Conservation (phyloP, 1,140 invertebrate genomes). For the Drosophila nasuta region DNA sequence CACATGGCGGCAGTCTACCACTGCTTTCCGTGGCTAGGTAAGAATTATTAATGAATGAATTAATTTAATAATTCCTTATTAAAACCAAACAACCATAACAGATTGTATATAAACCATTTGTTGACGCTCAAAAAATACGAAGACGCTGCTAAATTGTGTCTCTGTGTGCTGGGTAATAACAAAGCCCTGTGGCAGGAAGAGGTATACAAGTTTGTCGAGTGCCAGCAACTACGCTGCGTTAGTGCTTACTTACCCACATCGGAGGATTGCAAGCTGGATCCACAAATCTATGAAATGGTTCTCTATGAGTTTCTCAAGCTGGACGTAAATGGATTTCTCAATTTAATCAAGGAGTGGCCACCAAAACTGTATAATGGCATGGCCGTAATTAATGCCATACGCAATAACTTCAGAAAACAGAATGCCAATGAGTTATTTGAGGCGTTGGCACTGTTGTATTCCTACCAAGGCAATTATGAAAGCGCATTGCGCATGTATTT, state of each 20-base stretch:
- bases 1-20: constrained; percentile 84
- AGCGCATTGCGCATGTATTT: constrained; percentile 97
- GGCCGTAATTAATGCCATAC: constrained; percentile 93
- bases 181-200: constrained; percentile 97
- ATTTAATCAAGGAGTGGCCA: constrained; percentile 95
- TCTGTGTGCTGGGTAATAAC: constrained; percentile 91
- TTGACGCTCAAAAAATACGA: constrained; percentile 90
- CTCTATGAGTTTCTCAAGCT: constrained; percentile 96
- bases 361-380: constrained; percentile 94
- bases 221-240: constrained; percentile 93
- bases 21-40: constrained; percentile 68
- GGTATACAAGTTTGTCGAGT: constrained; percentile 95
- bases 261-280: constrained; percentile 89
- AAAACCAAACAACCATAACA: constrained; percentile 22
- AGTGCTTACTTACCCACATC: constrained; percentile 93
- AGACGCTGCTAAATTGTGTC: constrained; percentile 94
- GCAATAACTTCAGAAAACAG: constrained; percentile 91
- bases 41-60: background rate
- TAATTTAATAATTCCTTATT: background rate
- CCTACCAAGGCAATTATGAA: constrained; percentile 95
- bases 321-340: constrained; percentile 93
- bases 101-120: constrained; percentile 94
- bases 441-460: constrained; percentile 96
- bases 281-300: constrained; percentile 97
- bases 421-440: constrained; percentile 92